These are phyloP conservation scores for Channallabes apus DNA, from an alignment of 2,797 vertebrate genomes.

Conservation along the genomic window DNA sequence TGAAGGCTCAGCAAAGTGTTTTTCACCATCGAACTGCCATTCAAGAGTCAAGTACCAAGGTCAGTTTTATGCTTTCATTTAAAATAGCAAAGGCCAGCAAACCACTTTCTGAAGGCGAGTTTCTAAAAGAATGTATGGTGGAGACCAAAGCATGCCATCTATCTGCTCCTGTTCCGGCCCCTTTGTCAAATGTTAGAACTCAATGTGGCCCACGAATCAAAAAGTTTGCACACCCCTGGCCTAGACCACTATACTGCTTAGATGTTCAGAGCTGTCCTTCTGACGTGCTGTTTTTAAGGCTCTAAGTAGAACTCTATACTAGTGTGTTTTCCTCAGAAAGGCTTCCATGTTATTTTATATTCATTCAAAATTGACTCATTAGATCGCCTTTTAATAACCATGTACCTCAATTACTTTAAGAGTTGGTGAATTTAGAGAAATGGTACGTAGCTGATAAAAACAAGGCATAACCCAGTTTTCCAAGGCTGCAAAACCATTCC, in stretches of 20 bases:
- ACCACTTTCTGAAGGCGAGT: no score
- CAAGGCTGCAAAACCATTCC: conserved; percentile 9
- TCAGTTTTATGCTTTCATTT: no score
- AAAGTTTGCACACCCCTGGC: no score
- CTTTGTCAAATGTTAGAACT: no score
- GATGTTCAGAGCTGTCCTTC: neutral
- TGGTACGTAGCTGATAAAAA: neutral
- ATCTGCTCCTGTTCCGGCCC: no score
- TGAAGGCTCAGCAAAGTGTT: no score
- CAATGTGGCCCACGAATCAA: no score
- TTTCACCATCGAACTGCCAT: no score
- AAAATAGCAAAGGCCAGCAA: no score
- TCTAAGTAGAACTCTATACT: neutral
- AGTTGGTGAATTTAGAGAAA: neutral
- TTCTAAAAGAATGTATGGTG: no score
- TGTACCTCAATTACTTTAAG: neutral
- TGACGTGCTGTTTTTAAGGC: neutral
- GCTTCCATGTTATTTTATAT: neutral
- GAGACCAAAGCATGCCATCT: no score
- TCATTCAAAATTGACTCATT: neutral
- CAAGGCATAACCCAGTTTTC: conserved; percentile 23
- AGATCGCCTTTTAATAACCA: neutral
- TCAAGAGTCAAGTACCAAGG: no score
- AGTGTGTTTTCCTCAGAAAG: neutral
- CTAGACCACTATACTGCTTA: neutral